These are phyloP conservation scores for Eupithecia insigniata DNA, from an alignment of 2,888 invertebrate species.

Conservation along the genomic window DNA sequence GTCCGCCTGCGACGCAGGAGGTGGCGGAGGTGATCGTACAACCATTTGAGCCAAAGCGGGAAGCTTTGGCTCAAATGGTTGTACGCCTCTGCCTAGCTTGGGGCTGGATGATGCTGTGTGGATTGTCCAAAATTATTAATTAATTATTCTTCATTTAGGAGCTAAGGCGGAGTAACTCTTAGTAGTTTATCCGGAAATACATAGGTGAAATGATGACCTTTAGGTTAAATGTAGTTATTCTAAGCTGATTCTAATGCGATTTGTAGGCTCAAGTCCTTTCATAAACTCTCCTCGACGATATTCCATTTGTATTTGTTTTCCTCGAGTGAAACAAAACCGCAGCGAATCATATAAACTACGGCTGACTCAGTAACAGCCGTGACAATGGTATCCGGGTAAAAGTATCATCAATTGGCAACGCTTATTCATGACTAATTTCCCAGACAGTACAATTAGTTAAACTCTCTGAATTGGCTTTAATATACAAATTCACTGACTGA, in stretches of 20 bases:
- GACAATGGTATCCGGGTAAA: slow-evolving; percentile 22
- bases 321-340: slow-evolving; percentile 1
- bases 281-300: neutral
- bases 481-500: slow-evolving; percentile 1
- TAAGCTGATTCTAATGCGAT: neutral
- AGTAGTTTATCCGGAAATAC: neutral
- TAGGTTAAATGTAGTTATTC: neutral
- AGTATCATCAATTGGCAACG: slow-evolving; percentile 30
- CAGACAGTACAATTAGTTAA: slow-evolving; percentile 37
- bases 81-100: too few relatives aligned
- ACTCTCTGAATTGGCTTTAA: slow-evolving; percentile 32
- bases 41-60: too few relatives aligned
- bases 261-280: neutral
- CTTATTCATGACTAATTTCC: slow-evolving; percentile 34
- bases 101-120: too few relatives aligned
- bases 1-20: too few relatives aligned
- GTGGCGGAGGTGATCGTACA: too few relatives aligned
- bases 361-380: slow-evolving; percentile 11
- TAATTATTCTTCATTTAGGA: neutral
- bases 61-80: too few relatives aligned
- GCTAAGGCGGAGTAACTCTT: neutral
- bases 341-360: neutral
- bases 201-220: neutral
- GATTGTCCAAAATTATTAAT: too few relatives aligned
- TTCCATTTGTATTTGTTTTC: neutral